Percentiles rank a stretch among this genome's conserved stretches.
These are phyloP conservation scores for Eremobia ochroleuca DNA, from an alignment of 2,888 invertebrate genomes.

Conservation along the genomic window DNA sequence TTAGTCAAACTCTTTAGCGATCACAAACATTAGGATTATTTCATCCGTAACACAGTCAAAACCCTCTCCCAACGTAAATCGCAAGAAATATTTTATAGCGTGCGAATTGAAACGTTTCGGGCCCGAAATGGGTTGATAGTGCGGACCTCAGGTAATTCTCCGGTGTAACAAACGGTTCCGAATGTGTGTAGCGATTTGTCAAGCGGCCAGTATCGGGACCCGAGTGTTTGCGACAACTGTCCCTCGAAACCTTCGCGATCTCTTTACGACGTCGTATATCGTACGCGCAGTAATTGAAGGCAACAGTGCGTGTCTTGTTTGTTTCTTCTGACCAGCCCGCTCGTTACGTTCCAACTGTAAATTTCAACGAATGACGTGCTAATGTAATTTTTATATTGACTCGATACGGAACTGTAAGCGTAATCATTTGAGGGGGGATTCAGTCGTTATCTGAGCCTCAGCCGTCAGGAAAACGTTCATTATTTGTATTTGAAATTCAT, in stretches of 20 bases:
- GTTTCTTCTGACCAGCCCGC: slow-evolving; percentile 74
- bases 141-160: slow-evolving; percentile 61
- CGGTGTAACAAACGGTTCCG: slow-evolving; percentile 60
- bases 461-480: slow-evolving; percentile 35
- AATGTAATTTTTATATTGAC: slow-evolving; percentile 63
- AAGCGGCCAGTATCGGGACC: slow-evolving; percentile 54
- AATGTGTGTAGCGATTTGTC: slow-evolving; percentile 68
- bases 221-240: slow-evolving; percentile 56
- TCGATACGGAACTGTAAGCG: slow-evolving; percentile 49
- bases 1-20: slow-evolving; percentile 10
- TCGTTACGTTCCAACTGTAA: slow-evolving; percentile 76
- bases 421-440: slow-evolving; percentile 47
- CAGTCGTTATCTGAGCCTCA: slow-evolving; percentile 36
- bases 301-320: slow-evolving; percentile 79
- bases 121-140: slow-evolving; percentile 59
- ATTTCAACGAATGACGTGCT: slow-evolving; percentile 70
- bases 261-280: slow-evolving; percentile 77
- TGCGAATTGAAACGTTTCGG: slow-evolving; percentile 60
- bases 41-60: slow-evolving; percentile 18
- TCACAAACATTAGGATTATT: slow-evolving; percentile 22
- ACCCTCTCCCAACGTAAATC: slow-evolving; percentile 33
- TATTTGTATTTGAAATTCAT: slow-evolving; percentile 55
- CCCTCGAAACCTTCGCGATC: slow-evolving; percentile 58
- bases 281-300: slow-evolving; percentile 76
- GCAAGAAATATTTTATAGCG: slow-evolving; percentile 60